phyloP scores from a whole-genome alignment of 2,888 invertebrate species.

The Aethes cnicana region DNA sequence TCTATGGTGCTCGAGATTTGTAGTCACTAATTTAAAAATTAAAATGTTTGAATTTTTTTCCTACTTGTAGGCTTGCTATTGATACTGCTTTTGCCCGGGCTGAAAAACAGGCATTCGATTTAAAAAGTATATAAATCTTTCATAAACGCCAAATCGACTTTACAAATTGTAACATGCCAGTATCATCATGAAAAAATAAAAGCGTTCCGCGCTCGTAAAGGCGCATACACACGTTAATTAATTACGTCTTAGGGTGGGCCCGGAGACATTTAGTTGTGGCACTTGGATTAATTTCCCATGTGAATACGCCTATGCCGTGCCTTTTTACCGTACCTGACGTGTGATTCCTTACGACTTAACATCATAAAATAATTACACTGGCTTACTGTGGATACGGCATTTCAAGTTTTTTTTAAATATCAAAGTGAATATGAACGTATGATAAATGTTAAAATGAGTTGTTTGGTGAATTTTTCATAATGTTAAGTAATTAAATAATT shows the following conservation, averaged over 20 bases:
- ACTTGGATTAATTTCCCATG: constrained; percentile 75
- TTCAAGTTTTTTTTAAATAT: background rate
- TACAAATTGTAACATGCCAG: constrained; percentile 4
- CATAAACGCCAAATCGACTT: background rate
- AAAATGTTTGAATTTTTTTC: background rate
- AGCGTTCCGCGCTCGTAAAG: constrained; percentile 18
- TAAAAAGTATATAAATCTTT: too few relatives aligned
- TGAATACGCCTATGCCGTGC: constrained; percentile 64
- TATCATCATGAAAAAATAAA: background rate
- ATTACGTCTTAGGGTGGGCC: constrained; percentile 74
- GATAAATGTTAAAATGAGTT: too few relatives aligned
- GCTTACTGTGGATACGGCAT: constrained; percentile 12
- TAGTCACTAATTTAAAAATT: constrained; percentile 10
- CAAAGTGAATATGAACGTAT: background rate
- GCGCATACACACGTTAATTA: constrained; percentile 54
- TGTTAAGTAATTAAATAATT: too few relatives aligned
- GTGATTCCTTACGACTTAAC: constrained; percentile 48
- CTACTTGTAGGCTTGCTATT: too few relatives aligned
- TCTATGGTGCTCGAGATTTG: constrained; percentile 35
- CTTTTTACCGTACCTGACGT: constrained; percentile 53
- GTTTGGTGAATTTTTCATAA: too few relatives aligned
- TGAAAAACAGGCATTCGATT: too few relatives aligned
- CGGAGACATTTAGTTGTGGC: constrained; percentile 53
- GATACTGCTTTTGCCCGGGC: too few relatives aligned
- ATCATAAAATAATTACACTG: constrained; percentile 17